Evolutionary conservation across 2,888 invertebrate genomes (phyloP).

Genomic region (Tenodera sinensis): DNA sequence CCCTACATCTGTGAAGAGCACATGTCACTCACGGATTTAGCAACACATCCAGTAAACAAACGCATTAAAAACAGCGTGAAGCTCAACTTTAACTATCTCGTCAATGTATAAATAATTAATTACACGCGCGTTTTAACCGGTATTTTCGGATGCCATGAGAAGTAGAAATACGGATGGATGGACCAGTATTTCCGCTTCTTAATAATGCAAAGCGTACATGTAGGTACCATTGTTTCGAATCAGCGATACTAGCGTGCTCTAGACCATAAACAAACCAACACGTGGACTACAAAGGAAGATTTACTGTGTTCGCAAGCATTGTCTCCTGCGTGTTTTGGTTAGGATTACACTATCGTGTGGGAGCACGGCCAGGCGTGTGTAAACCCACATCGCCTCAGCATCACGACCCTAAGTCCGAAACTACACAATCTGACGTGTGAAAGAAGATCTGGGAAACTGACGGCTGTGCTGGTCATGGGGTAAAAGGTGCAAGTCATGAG

Average conservation of each 20-base stretch:
- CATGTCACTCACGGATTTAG: background rate
- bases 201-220: background rate
- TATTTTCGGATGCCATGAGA: background rate
- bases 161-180: background rate
- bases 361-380: too few relatives aligned
- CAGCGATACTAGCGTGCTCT: background rate
- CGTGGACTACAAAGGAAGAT: background rate
- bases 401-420: too few relatives aligned
- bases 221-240: background rate
- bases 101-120: background rate
- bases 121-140: background rate
- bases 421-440: too few relatives aligned
- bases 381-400: too few relatives aligned
- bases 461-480: too few relatives aligned
- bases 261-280: background rate
- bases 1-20: too few relatives aligned
- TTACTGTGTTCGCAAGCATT: background rate
- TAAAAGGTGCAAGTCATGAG: too few relatives aligned
- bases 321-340: background rate
- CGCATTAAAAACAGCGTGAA: too few relatives aligned
- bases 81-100: background rate
- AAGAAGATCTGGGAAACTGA: too few relatives aligned
- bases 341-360: background rate
- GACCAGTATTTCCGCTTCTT: background rate
- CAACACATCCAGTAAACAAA: background rate